Conservation (phyloP, 2,113 vertebrate genomes). For the Petrocephalus microphthalmus region DNA sequence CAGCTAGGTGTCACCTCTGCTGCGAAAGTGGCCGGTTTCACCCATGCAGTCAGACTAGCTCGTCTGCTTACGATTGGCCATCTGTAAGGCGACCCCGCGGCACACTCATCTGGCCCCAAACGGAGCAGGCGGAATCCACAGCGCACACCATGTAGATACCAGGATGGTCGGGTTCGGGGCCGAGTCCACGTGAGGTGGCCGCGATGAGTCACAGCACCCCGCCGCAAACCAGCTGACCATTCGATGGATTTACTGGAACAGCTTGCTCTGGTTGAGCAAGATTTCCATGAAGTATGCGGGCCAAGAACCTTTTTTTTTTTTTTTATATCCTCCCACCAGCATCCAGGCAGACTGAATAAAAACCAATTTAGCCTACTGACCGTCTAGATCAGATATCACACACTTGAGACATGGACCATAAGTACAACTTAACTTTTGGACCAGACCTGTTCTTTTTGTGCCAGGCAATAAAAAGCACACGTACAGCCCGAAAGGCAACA, state of each 20-base stretch:
- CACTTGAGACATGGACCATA: background rate
- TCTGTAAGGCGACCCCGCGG: background rate
- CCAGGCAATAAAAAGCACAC: background rate
- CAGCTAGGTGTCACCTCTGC: background rate
- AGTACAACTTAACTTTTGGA: conserved; percentile 15
- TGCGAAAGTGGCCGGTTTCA: no score
- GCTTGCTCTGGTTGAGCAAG: background rate
- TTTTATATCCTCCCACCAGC: background rate
- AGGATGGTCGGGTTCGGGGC: background rate
- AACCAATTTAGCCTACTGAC: background rate
- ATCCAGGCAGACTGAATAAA: background rate
- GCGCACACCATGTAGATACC: background rate
- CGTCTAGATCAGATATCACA: background rate
- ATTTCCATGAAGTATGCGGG: background rate
- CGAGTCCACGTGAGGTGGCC: background rate
- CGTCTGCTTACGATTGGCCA: background rate
- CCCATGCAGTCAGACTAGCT: background rate
- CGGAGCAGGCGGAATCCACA: background rate
- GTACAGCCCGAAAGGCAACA: background rate
- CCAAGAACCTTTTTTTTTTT: background rate
- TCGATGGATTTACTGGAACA: background rate
- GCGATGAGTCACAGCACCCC: background rate
- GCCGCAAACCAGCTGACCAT: background rate
- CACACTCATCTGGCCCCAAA: background rate
- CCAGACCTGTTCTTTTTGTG: background rate